These are phyloP conservation scores for Valencia hispanica DNA, from an alignment of 2,797 vertebrate species.

Conservation along the genomic window DNA sequence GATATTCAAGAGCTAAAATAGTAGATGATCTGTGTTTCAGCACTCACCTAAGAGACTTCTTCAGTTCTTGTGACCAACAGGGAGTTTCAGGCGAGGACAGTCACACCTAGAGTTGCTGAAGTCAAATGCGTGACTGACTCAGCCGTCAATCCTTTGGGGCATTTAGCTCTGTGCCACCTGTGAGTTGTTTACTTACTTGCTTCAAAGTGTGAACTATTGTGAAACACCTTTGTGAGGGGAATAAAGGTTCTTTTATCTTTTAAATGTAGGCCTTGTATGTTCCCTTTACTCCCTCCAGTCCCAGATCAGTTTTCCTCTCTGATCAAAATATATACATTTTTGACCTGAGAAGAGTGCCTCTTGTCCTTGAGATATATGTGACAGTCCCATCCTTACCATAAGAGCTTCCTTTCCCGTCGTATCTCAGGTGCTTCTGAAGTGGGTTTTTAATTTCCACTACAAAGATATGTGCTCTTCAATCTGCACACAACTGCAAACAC, in stretches of 20 bases:
- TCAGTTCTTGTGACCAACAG: neutral
- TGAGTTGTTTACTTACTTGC: neutral
- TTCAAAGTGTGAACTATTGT: neutral
- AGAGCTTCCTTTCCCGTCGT: neutral
- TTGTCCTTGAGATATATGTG: neutral
- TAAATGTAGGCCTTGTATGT: neutral
- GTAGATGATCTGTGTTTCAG: neutral
- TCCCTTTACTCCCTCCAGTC: neutral
- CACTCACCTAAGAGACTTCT: neutral
- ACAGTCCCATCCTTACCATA: neutral
- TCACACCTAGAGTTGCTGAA: conserved; percentile 1
- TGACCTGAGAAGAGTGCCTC: neutral
- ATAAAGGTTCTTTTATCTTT: neutral
- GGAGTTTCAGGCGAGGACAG: neutral
- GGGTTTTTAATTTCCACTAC: neutral
- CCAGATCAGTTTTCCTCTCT: neutral
- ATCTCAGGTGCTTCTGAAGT: neutral
- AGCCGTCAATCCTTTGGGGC: conserved; percentile 7
- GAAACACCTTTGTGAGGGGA: neutral
- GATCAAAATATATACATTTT: neutral
- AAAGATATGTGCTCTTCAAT: neutral
- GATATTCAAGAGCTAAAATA: neutral
- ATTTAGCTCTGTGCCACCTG: neutral
- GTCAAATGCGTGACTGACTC: neutral
- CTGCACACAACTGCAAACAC: neutral